A percentile compares a stretch with the other conserved stretches of the same genome.
phyloP scores from a whole-genome alignment of 2,113 vertebrate species.

The Thinocorus orbignyianus region DNA sequence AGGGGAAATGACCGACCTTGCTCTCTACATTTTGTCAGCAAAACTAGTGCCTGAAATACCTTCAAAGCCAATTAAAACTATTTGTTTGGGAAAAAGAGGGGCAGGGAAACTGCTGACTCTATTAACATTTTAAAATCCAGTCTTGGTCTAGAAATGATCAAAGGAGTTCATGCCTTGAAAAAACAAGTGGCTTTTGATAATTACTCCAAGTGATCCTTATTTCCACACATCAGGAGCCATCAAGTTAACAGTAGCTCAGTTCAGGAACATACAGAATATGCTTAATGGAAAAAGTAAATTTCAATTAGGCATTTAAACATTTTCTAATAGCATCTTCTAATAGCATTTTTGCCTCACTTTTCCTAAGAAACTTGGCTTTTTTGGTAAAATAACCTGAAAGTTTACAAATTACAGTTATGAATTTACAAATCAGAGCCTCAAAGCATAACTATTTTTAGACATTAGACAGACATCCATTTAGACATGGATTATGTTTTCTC shows the following conservation, averaged over 20 bases:
- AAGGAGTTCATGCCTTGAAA: not conserved
- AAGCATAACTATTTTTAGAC: not conserved
- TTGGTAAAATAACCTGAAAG: not conserved
- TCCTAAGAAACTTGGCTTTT: not conserved
- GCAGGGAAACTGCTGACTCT: not conserved
- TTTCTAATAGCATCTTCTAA: not conserved
- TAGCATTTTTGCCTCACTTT: not conserved
- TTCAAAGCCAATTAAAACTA: conserved; percentile 19
- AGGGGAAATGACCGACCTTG: not conserved
- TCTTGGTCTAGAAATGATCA: not conserved
- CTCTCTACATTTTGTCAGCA: not conserved
- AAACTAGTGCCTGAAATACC: not conserved
- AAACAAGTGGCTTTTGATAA: not conserved
- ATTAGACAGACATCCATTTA: not conserved
- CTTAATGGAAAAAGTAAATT: not conserved
- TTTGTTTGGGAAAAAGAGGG: not conserved
- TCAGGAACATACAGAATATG: not conserved
- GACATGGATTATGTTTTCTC: not conserved
- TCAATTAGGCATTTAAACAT: not conserved
- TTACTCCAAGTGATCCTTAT: not conserved
- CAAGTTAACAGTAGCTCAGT: not conserved
- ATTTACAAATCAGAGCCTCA: not conserved
- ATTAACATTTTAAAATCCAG: not conserved
- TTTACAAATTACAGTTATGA: not conserved
- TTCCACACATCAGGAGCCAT: not conserved